phyloP scores from a whole-genome alignment of 2,888 invertebrate genomes.

The Leucozona laternaria region DNA sequence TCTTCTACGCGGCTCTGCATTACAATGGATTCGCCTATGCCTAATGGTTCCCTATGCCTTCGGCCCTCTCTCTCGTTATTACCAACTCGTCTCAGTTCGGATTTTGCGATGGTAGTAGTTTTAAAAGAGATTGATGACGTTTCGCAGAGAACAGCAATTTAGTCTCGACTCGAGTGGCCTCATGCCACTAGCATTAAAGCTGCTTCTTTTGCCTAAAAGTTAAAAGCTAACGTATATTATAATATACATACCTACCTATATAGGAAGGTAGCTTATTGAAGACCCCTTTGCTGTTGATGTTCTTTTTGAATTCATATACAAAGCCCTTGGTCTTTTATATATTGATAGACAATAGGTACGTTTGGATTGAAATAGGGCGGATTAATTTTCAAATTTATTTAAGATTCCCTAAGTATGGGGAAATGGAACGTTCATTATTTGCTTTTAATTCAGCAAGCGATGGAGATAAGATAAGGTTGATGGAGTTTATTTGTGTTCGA shows the following conservation, averaged over 20 bases:
- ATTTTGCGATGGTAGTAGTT: slow-evolving; percentile 50
- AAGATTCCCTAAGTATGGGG: slow-evolving; percentile 61
- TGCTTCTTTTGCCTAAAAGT: slow-evolving; percentile 2
- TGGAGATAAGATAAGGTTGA: slow-evolving; percentile 74
- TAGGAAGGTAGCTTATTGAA: slow-evolving; percentile 9
- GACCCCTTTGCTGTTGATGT: slow-evolving; percentile 59
- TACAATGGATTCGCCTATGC: slow-evolving; percentile 41
- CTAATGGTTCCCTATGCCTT: slow-evolving; percentile 46
- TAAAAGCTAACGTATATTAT: slow-evolving; percentile 48
- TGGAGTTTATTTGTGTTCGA: slow-evolving; percentile 68
- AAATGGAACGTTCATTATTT: slow-evolving; percentile 72
- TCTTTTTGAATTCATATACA: slow-evolving; percentile 40
- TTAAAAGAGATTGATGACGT: slow-evolving; percentile 66
- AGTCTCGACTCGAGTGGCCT: neutral
- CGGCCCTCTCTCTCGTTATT: neutral
- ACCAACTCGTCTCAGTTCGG: neutral
- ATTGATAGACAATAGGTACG: slow-evolving; percentile 10
- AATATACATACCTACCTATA: slow-evolving; percentile 10
- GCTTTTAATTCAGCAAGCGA: slow-evolving; percentile 74
- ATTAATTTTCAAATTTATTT: slow-evolving; percentile 71
- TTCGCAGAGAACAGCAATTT: slow-evolving; percentile 32
- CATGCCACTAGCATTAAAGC: neutral
- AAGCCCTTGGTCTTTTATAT: slow-evolving; percentile 7
- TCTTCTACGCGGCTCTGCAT: slow-evolving; percentile 7
- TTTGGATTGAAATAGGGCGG: slow-evolving; percentile 5